These are phyloP conservation scores for Scolopax mira DNA, from an alignment of 2,113 vertebrate species.

Conservation along the genomic window DNA sequence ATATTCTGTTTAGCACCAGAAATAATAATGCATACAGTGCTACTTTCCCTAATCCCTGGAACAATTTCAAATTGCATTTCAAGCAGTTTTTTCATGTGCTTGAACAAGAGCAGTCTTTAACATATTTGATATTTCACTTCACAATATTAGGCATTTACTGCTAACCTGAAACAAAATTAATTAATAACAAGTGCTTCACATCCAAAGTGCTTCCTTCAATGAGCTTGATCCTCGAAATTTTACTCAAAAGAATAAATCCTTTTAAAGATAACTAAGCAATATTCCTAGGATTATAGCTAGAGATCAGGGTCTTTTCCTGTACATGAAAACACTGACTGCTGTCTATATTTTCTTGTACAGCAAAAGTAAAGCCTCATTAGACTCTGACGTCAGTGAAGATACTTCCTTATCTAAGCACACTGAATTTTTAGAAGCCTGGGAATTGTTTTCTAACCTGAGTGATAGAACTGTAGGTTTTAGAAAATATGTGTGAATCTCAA, in stretches of 20 bases:
- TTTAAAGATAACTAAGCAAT: background rate
- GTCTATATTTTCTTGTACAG: background rate
- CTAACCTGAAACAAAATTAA: background rate
- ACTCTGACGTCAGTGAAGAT: background rate
- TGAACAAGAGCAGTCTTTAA: background rate
- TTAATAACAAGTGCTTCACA: background rate
- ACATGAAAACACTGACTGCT: background rate
- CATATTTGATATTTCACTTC: background rate
- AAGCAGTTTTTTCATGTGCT: background rate
- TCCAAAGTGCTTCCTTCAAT: background rate
- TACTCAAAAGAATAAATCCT: background rate
- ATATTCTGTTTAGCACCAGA: background rate
- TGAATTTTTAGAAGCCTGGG: background rate
- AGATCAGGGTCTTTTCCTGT: background rate
- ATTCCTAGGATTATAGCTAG: background rate
- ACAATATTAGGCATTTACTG: background rate
- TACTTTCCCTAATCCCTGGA: background rate
- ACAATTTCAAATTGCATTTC: background rate
- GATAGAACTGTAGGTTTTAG: background rate
- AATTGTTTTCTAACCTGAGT: slow-evolving; percentile 2
- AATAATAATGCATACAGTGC: background rate
- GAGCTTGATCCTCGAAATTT: background rate
- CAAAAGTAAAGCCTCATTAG: slow-evolving; percentile 21
- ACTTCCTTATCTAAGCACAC: slow-evolving; percentile 23
- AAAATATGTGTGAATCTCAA: background rate